Base-by-base conservation (phyloP, 2,888 invertebrate species). In the Spisula subtruncata region DNA sequence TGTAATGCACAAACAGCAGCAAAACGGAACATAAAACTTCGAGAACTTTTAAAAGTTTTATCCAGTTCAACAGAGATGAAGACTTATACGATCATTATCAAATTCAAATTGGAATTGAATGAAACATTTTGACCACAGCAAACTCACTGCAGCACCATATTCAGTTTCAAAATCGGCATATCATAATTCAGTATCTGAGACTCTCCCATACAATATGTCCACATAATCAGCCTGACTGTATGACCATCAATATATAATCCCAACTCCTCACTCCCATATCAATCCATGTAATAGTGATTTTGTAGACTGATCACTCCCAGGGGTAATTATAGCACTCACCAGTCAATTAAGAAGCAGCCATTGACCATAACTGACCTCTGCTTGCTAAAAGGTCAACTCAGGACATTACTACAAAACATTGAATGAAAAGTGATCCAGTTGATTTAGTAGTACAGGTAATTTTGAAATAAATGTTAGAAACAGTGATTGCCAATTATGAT, bases 291-390 rank as follows among this genome's bases (percentile, higher is more conserved):
- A 75, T 75, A 18, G 32, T 32, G 29, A 75, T 75, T 32, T 84
- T 25, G 75, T 84, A 75, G 84, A 51, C 75, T 71, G 84, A 51
- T 46, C 25, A 51, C 82, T 87, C 86, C 82, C 86, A n/a, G 18
- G 48, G 82, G 86, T 87, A 87, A 87, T 87, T 87, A 82, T n/a
- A 79, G 18, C 35, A 75, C 18, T 75, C 48, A 51, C 48, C n/a
- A 48, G 82, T 48, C 86, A 87, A 87, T 87, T 87, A 82, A 79
- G 54, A n/a, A 54, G 51, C 85, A 80, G 54, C 48, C 35, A 56
- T 16, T 35, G 35, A 32, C 75, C 35, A 35, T 32, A 25, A 75
- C 12, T 75, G 75, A 75, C 32, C 32, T 75, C 32, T n/a, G 29
- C 32, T 51, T 25, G 86, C 71, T 86, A 25, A 54, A 29, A 51